Conservation (phyloP, 2,797 vertebrate species). For the Dendrocincla tyrannina region DNA sequence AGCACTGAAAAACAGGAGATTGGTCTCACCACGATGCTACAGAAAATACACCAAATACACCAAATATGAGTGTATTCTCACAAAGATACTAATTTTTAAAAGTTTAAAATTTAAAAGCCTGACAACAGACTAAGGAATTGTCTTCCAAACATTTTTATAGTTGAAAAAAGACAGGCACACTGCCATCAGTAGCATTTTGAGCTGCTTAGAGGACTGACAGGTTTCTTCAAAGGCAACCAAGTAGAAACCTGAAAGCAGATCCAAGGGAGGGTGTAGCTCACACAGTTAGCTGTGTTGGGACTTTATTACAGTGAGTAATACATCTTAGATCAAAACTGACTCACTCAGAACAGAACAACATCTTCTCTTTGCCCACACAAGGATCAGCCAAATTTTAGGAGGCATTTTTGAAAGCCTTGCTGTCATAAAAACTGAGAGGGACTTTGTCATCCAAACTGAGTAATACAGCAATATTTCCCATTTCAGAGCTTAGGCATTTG, state of each 20-base stretch:
- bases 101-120: neutral
- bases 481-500: neutral
- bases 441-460: neutral
- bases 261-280: fast-evolving
- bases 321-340: neutral
- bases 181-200: neutral
- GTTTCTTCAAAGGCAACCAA: neutral
- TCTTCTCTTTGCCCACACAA: neutral
- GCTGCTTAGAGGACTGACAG: neutral
- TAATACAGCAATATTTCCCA: neutral
- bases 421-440: neutral
- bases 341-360: neutral
- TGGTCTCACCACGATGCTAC: neutral
- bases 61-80: neutral
- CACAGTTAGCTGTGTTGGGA: neutral
- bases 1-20: constrained; percentile 78
- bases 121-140: neutral
- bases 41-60: neutral
- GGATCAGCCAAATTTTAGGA: neutral
- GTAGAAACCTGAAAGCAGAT: neutral
- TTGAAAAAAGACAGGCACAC: neutral
- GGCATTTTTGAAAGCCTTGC: neutral
- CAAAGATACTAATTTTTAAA: neutral
- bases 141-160: neutral
- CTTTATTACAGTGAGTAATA: neutral